Percentiles rank a stretch among this genome's conserved stretches.
Evolutionary conservation across 2,113 vertebrate species (phyloP).

Genomic region (Ifrita kowaldi): DNA sequence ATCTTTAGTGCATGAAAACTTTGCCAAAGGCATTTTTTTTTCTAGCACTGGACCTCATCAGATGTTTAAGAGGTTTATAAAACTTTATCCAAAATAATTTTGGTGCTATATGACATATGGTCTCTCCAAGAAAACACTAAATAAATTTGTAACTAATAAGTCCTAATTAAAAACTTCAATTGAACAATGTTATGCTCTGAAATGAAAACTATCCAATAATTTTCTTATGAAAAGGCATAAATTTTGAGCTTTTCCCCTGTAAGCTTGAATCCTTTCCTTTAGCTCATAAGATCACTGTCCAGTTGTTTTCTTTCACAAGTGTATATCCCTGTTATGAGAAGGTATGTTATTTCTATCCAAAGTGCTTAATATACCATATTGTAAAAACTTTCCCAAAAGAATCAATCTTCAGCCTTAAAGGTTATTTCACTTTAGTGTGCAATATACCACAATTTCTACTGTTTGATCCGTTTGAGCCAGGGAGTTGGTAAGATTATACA

Average conservation of each 20-base stretch:
- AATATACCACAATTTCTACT: constrained; percentile 22
- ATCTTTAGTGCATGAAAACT: neutral
- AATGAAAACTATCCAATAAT: neutral
- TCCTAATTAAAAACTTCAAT: neutral
- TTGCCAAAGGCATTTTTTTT: neutral
- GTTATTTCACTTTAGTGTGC: constrained; percentile 3
- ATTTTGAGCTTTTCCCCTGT: neutral
- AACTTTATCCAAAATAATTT: neutral
- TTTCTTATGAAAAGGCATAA: neutral
- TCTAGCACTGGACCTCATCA: neutral
- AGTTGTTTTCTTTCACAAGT: constrained; percentile 1
- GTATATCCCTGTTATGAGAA: neutral
- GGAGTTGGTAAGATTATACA: constrained; percentile 10
- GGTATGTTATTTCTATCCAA: neutral
- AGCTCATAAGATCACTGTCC: neutral
- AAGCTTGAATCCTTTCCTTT: neutral
- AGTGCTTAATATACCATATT: neutral
- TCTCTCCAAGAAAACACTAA: neutral
- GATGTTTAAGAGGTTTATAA: neutral
- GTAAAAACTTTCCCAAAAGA: constrained; percentile 23
- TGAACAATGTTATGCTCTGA: neutral
- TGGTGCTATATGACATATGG: neutral
- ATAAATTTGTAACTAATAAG: neutral
- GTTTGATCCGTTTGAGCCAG: constrained; percentile 17
- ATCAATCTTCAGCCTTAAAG: constrained; percentile 29